Evolutionary conservation across 2,113 vertebrate genomes (phyloP), one percentile per base, ranked within the genome.

Genomic region (Syngnathus floridae): DNA sequence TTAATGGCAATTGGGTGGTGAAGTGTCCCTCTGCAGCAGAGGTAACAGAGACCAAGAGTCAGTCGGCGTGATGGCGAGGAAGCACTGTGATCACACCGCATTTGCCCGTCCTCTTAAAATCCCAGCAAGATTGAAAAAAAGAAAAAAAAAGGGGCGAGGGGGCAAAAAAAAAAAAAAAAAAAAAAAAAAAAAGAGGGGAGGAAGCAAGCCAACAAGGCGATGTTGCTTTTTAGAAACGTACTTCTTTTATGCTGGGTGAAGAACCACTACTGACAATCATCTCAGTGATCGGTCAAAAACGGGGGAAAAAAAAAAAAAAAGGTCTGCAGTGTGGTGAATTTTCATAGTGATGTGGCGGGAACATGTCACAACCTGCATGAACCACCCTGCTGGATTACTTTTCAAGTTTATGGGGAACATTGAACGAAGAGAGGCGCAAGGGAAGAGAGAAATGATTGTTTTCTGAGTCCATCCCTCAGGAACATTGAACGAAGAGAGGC

Each of bases 1-100:
- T 91, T 79, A 84, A 85, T 43, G 75, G 78, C 83, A 75, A 90
- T 89, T 82, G 86, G 77, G 78, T 84, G 74, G 64, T 79, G 87
- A 83, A 81, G 77, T 57, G 74, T 80, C 79, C 26, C 70, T 75
- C 70, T 71, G 77, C 56, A 65, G 79, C 77, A 82, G 84, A 84
- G 80, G 82, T 86, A 81, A 87, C 40, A 26, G 22, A 41, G 64
- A 81, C 68, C 79, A 76, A 77, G 70, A 80, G 70, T 78, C 72
- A 69, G 83, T 80, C 74, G 77, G 74, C 76, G 80, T 77, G 78
- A 84, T 86, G 88, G 72, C 12, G 74, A 88, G 88, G 87, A 88
- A 89, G 87, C 86, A 90, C 87, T 78, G 73, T 80, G 84, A 84
- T 79, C 84, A 85, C 84, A 85, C 46, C 45, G 76, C 70, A 77